Conservation (phyloP, 2,113 vertebrate species). For the Cyphomyrus plagiostoma region DNA sequence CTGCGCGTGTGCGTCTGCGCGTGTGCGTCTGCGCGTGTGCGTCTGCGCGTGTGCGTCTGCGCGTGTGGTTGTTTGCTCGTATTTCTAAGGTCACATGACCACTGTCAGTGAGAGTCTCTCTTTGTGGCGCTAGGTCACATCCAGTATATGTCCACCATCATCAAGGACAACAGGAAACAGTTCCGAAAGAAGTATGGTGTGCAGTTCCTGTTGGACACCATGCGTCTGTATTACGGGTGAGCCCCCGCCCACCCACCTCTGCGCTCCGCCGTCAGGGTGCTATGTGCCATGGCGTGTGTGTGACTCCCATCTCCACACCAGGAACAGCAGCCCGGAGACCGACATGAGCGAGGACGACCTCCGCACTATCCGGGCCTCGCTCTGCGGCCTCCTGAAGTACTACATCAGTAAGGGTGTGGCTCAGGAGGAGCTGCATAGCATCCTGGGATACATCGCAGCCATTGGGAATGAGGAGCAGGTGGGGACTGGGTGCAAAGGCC, state of each 20-base stretch:
- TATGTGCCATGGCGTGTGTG: not conserved
- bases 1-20: not conserved
- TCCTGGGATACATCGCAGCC: conserved; percentile 86
- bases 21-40: not conserved
- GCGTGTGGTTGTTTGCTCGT: not conserved
- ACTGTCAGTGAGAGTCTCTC: not conserved
- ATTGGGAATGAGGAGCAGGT: conserved; percentile 91
- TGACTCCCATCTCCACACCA: conserved; percentile 22
- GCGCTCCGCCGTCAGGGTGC: not conserved
- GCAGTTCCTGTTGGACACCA: conserved; percentile 86
- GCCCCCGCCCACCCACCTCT: conserved; percentile 16
- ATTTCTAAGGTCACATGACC: not conserved
- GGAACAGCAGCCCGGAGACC: conserved; percentile 59
- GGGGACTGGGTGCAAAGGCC: not conserved
- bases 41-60: not conserved
- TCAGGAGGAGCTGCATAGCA: conserved; percentile 89
- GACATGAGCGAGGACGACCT: conserved; percentile 80
- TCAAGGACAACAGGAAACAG: conserved; percentile 92
- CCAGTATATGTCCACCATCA: conserved; percentile 92
- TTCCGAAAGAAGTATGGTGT: conserved; percentile 92
- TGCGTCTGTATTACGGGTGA: conserved; percentile 91
- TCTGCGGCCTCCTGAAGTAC: conserved; percentile 86
- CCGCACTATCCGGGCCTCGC: conserved; percentile 77
- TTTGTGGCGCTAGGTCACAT: conserved; percentile 75
- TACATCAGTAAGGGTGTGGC: conserved; percentile 91